Conservation (phyloP, 2,888 invertebrate genomes). For the Tinea semifulvella region DNA sequence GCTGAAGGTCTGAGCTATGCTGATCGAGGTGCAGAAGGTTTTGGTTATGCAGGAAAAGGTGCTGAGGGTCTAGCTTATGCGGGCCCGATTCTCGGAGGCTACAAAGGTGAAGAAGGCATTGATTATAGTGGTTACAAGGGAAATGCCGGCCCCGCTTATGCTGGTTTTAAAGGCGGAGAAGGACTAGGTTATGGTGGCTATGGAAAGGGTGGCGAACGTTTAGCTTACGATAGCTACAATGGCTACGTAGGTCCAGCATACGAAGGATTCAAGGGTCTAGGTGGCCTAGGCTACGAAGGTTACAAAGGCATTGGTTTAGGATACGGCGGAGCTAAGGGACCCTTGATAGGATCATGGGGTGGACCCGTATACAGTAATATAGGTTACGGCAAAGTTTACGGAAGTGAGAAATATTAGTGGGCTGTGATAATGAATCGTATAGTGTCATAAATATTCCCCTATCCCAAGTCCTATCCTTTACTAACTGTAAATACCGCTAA, state of each 20-base stretch:
- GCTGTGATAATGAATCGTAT: constrained; percentile 1
- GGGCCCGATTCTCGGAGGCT: no score
- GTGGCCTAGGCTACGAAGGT: background rate
- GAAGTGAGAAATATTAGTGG: constrained; percentile 9
- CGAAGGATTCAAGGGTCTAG: background rate
- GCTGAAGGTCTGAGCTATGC: no score
- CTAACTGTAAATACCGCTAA: constrained; percentile 2
- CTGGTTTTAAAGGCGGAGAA: background rate
- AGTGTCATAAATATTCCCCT: background rate
- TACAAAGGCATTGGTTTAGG: constrained; percentile 1
- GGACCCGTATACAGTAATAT: background rate
- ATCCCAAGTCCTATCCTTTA: constrained; percentile 2
- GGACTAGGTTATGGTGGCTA: background rate
- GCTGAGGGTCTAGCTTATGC: background rate
- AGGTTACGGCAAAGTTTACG: constrained; percentile 5
- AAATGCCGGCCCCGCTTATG: background rate
- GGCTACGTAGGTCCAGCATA: background rate
- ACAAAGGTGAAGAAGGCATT: background rate
- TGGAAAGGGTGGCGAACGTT: background rate
- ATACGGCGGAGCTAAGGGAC: background rate
- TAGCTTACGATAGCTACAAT: background rate
- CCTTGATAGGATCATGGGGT: background rate
- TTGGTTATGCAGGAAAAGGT: background rate
- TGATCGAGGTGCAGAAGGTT: background rate
- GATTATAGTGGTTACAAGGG: background rate